Evolutionary conservation across 2,113 vertebrate genomes (phyloP), one percentile per base, ranked within the genome.

Genomic region (Bucco capensis): DNA sequence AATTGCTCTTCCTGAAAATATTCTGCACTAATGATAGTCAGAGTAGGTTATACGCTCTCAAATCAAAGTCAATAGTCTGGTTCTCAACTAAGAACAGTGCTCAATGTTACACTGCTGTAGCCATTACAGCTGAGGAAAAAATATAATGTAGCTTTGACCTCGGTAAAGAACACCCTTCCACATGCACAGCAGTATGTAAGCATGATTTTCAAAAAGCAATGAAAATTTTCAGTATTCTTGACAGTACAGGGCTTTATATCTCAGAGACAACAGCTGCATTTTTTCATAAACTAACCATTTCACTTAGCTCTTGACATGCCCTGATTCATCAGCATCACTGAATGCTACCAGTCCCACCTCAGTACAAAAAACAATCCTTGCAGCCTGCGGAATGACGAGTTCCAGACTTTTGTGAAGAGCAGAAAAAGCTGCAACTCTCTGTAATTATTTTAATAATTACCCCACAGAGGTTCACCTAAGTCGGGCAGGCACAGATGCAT

Each of bases 101-200:
- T 35, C n/a, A 60, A 2, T 11, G 38, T 71, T 56, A 64, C 37
- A 4, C 19, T n/a, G 47, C 67, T n/a, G 31, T 2, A 76, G 16
- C 23, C 46, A 46, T 3, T 5, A 78, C 14, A 57, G 24, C 30
- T 9, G 17, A 35, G 11, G 5, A 35, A 72, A 87, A 93, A n/a
- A 2, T 3, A n/a, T 17, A 19, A 18, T 1, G 9, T 6, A 50
- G 27, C 9, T 61, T 66, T 70, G 8, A 37, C 3, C 2, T 1
- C 0, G 2, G 11, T 14, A 27, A 53, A 71, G 46, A 73, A 58
- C 8, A 15, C 2, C 4, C 10, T 53, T 18, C 28, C 9, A 31
- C 1, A 28, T 78, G 51, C 6, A 21, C 44, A 69, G 2, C 40
- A 80, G 11, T 10, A 4, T 31, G 11, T 24, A 8, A 67, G 25